Evolutionary conservation across 2,797 vertebrate species (phyloP).

Genomic region (Percopsis omiscomaycus): DNA sequence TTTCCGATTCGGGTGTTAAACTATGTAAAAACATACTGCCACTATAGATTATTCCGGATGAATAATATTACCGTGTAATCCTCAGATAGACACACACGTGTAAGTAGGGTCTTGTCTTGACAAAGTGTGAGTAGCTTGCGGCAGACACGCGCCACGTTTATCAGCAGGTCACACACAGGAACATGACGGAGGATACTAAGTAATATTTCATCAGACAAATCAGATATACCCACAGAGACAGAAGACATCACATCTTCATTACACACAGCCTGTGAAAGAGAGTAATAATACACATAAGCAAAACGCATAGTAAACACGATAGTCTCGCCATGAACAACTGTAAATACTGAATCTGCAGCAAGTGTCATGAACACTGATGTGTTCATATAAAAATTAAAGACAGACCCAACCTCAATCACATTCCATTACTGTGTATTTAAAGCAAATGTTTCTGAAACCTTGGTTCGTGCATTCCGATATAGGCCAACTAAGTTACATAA

Average conservation of each 20-base stretch:
- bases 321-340: no score
- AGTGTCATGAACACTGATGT: no score
- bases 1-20: not conserved
- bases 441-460: not conserved
- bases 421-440: not conserved
- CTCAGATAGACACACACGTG: conserved; percentile 83
- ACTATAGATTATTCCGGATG: not conserved
- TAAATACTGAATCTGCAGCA: no score
- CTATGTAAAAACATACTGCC: not conserved
- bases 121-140: conserved; percentile 85
- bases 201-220: conserved; percentile 93
- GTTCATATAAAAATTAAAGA: no score
- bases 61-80: conserved; percentile 82
- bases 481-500: no score
- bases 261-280: conserved; percentile 59
- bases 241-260: conserved; percentile 66
- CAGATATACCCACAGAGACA: conserved; percentile 79
- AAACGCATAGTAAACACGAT: not conserved
- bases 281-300: not conserved
- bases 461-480: not conserved
- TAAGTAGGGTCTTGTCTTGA: conserved; percentile 90
- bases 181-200: conserved; percentile 89
- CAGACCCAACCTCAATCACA: not conserved
- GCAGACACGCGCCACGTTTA: conserved; percentile 86
- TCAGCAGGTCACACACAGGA: conserved; percentile 87